Conservation (phyloP, 2,888 invertebrate genomes). For the Lacanobia wlatinum region DNA sequence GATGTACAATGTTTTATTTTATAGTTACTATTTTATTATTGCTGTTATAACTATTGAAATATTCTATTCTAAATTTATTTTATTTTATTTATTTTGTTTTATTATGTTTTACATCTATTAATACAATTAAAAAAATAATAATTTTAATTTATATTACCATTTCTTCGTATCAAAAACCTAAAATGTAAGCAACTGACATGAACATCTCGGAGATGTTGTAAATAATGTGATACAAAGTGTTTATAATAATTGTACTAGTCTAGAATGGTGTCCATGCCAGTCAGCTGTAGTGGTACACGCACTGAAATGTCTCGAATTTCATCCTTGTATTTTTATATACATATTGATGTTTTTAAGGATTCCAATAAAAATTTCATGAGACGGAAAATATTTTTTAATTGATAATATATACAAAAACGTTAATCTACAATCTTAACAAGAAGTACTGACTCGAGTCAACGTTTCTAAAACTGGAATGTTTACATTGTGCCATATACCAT, state of each 20-base stretch:
- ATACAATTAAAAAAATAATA: too few relatives aligned
- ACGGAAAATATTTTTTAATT: slow-evolving; percentile 83
- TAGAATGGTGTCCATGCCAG: slow-evolving; percentile 29
- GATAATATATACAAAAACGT: slow-evolving; percentile 74
- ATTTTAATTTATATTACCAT: slow-evolving; percentile 4
- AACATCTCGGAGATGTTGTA: slow-evolving; percentile 55
- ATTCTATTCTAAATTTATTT: slow-evolving; percentile 3
- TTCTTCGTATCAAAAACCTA: slow-evolving; percentile 13
- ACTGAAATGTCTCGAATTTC: slow-evolving; percentile 81
- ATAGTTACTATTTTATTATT: slow-evolving; percentile 1
- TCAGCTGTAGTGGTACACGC: slow-evolving; percentile 53
- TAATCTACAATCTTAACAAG: slow-evolving; percentile 56
- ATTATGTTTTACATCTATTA: too few relatives aligned
- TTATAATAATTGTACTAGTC: slow-evolving; percentile 59
- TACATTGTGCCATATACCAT: slow-evolving; percentile 65
- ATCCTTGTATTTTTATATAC: slow-evolving; percentile 78
- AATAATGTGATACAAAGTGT: slow-evolving; percentile 57
- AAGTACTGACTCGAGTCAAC: slow-evolving; percentile 52
- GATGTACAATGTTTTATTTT: slow-evolving; percentile 25
- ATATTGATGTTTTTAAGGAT: slow-evolving; percentile 74
- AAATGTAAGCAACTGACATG: slow-evolving; percentile 33
- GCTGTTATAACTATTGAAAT: slow-evolving; percentile 12
- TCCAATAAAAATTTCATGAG: slow-evolving; percentile 74
- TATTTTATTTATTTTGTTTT: too few relatives aligned
- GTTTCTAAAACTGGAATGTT: slow-evolving; percentile 70